Evolutionary conservation across 2,888 invertebrate species (phyloP).

Genomic region (Incurvaria masculella): DNA sequence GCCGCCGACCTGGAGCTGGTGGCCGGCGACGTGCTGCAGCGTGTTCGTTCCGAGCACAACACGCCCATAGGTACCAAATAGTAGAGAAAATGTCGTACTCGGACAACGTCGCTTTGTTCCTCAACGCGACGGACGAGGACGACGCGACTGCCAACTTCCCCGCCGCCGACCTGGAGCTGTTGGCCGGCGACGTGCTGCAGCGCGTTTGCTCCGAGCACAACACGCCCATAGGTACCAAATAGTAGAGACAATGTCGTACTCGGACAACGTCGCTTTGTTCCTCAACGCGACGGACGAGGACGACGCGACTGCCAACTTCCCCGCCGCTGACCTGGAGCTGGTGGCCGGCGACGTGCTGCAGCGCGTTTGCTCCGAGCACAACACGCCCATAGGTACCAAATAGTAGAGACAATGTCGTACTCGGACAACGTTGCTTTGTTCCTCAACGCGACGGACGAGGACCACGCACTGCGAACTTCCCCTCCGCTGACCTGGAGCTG

Average conservation of each 20-base stretch:
- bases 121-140: conserved; percentile 75
- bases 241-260: conserved; percentile 96
- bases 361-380: conserved; percentile 65
- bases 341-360: conserved; percentile 75
- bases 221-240: conserved; percentile 75
- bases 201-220: conserved; percentile 67
- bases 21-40: conserved; percentile 72
- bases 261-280: conserved; percentile 87
- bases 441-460: conserved; percentile 71
- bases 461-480: conserved; percentile 30
- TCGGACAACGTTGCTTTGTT: conserved; percentile 90
- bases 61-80: conserved; percentile 75
- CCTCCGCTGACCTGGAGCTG: conserved; percentile 69
- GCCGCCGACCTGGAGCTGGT: conserved; percentile 72
- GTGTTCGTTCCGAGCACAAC: conserved; percentile 66
- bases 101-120: conserved; percentile 86
- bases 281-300: conserved; percentile 76
- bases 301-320: conserved; percentile 57
- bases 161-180: conserved; percentile 68
- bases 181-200: conserved; percentile 74
- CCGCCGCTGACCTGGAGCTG: conserved; percentile 69
- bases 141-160: conserved; percentile 59
- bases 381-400: conserved; percentile 70
- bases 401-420: conserved; percentile 96
- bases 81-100: conserved; percentile 97